A percentile compares a stretch with the other conserved stretches of the same genome.
Evolutionary conservation across 2,888 invertebrate genomes (phyloP).

Genomic region (Nemurella pictetii): DNA sequence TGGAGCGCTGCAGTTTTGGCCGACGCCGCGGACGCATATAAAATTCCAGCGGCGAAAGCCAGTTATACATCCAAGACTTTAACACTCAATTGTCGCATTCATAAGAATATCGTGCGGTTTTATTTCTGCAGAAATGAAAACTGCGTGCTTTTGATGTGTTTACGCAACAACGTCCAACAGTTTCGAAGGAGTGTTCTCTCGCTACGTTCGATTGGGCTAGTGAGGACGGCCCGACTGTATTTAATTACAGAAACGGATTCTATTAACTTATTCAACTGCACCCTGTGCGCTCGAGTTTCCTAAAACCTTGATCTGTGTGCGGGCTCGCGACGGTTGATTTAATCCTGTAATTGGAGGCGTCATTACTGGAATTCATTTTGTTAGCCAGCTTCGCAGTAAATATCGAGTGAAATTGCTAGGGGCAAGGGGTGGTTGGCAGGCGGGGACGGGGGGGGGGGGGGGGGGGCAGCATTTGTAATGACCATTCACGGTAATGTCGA

Average conservation of each 20-base stretch:
- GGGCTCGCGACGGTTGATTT: constrained; percentile 21
- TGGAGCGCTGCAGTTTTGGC: background rate
- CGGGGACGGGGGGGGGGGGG: background rate
- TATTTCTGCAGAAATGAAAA: no score
- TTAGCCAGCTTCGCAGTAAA: background rate
- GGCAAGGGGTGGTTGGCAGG: background rate
- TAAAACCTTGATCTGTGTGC: background rate
- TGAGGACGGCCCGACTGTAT: no score
- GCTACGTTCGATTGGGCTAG: no score
- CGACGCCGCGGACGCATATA: background rate
- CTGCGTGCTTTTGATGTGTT: no score
- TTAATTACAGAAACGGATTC: no score
- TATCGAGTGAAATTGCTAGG: background rate
- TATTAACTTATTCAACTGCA: no score
- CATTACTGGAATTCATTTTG: constrained; percentile 37
- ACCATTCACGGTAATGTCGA: background rate
- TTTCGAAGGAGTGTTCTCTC: no score
- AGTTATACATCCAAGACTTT: background rate
- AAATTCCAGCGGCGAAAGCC: background rate
- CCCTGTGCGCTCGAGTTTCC: background rate
- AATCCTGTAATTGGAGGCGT: constrained; percentile 38
- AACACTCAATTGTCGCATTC: background rate
- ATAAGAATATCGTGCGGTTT: no score
- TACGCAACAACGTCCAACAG: no score
- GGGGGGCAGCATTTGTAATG: constrained; percentile 10